Base-by-base conservation (phyloP, 1,140 invertebrate species). In the Stegodyphus mimosarum region DNA sequence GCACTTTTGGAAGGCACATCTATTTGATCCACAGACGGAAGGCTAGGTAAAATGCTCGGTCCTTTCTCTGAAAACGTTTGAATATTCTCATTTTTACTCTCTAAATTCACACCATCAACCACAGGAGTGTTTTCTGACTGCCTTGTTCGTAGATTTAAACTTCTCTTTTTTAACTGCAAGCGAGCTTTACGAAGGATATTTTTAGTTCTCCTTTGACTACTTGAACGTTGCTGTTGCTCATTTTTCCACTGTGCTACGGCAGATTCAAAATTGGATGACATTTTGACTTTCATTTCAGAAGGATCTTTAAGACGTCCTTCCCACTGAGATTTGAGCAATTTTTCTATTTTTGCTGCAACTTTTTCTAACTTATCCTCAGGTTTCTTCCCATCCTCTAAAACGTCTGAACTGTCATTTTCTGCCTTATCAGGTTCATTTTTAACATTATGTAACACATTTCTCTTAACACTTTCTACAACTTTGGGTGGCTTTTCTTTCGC, bases 341-440 rank as follows among this genome's bases (percentile, higher is more conserved):
- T 89, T 77, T 90, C 89, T 60, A 90, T 90, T 74, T 90, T 90
- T 17, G 89, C 89, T 64, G 87, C 87, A 15, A 89, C 87, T 74
- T 88, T 86, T 67, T 86, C 85, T 7, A 86, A 48, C 72, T 81
- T 81, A 66, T 83, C 86, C 48, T 70, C 77, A 13, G 75, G 69
- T 50, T 83, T 87, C 18, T 69, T 75, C 9, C 10, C 7, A 17
- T 86, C 84, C 49, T 75, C 81, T 10, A n/a, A 13, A 48, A 55
- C 67, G 13, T 86, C 49, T 10, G 49, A 73, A 10, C 18, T 76
- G 17, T 77, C 69, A 17, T 72, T 10, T 7, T 72, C 72, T 48
- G 6, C 77, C 13, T 49, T 48, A 13, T 79, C 84, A 11, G 64
- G n/a, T 49, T 83, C 80, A 76, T 63, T 53, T 73, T 79, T 78